Evolutionary conservation across 2,113 vertebrate species (phyloP), one percentile per base, ranked within the genome.

Genomic region (Monarcha castaneiventris): DNA sequence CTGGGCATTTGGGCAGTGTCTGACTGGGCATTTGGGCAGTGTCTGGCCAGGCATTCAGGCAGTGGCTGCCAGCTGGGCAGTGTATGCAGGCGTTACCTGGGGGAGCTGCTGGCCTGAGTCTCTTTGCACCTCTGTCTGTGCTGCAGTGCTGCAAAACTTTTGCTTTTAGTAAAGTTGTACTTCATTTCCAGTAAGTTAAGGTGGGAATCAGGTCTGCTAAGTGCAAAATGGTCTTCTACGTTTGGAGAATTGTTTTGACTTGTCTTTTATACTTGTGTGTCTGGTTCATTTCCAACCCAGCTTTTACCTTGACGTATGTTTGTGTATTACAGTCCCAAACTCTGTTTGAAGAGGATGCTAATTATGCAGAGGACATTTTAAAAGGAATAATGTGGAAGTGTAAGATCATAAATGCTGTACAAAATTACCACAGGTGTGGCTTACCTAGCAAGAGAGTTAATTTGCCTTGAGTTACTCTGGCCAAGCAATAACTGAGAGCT

Each of bases 341-440:
- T 49, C 63, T 93, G 48, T 54, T 66, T 73, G 55, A 63, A 69
- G 63, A 39, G 3, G 18, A 23, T 64, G 21, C 61, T 63, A 73
- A 25, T 67, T 69, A 16, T 23, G 30, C 23, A 27, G 49, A 54
- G 49, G 25, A 18, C 21, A 21, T 95, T 94, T 91, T 37, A 44
- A 88, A 86, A 73, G 27, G 58, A 83, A 14, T 46, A 59, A 51
- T 32, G 29, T 63, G 63, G 82, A 85, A 87, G 22, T 44, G 27
- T 67, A 89, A 79, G 71, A 91, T 77, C 51, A 76, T 88, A 93
- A 93, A 88, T 43, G 71, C 22, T 37, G n/a, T 58, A 15, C 25
- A 59, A 63, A 87, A 76, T 91, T 89, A 44, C 61, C 41, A 5
- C 48, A 90, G 91, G 69, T 89, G 94, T 91, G 91, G 48, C 77